Conservation (phyloP, 2,888 invertebrate species). For the Microctonus hyperodae region DNA sequence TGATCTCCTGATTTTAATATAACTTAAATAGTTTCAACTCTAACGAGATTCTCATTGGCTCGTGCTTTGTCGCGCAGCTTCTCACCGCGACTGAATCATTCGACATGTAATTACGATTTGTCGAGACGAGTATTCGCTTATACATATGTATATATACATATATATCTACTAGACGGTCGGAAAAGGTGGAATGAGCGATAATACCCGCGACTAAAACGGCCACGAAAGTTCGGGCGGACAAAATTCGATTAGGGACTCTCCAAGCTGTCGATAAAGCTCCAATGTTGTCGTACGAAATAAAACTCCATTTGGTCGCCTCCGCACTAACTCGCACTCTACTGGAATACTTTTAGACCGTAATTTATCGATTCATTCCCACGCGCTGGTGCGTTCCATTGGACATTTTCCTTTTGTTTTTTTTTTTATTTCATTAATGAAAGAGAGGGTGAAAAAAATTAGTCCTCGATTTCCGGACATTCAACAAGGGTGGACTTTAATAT, state of each 20-base stretch:
- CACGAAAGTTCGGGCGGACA: constrained; percentile 13
- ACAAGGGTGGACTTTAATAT: background rate
- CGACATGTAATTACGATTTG: constrained; percentile 35
- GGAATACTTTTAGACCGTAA: constrained; percentile 15
- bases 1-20: background rate
- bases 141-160: background rate
- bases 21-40: constrained; percentile 23
- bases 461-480: background rate
- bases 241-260: constrained; percentile 25
- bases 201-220: constrained; percentile 6
- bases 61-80: constrained; percentile 23
- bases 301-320: constrained; percentile 14
- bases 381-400: constrained; percentile 17
- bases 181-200: background rate
- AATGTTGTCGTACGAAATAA: constrained; percentile 11
- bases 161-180: background rate
- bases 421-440: background rate
- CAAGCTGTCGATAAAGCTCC: constrained; percentile 21
- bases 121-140: constrained; percentile 1
- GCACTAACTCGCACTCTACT: background rate
- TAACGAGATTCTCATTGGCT: constrained; percentile 35
- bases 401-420: background rate
- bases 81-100: constrained; percentile 30
- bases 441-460: constrained; percentile 3
- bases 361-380: constrained; percentile 13